A percentile compares a stretch with the other conserved stretches of the same genome.
These are phyloP conservation scores for Papilio dardanus DNA, from an alignment of 1,140 invertebrate species.

Conservation along the genomic window DNA sequence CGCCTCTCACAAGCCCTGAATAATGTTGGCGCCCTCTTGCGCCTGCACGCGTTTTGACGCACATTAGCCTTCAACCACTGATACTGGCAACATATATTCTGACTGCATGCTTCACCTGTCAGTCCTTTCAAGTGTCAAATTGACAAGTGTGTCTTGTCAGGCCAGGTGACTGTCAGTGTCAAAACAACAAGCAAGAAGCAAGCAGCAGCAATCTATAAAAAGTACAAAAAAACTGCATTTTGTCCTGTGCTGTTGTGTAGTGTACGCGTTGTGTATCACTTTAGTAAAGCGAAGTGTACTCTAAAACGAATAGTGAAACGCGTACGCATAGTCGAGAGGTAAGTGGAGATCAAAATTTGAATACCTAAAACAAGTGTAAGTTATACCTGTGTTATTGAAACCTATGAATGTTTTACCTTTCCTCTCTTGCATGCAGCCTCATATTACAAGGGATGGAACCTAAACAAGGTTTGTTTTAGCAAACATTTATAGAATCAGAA, in stretches of 20 bases:
- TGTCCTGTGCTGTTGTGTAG: background rate
- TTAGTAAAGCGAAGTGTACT: background rate
- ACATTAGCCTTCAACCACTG: too few relatives aligned
- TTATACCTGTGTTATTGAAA: slow-evolving; percentile 26
- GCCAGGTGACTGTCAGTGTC: background rate
- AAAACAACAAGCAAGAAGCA: background rate
- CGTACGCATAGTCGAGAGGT: background rate
- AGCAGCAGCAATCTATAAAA: background rate
- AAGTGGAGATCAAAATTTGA: slow-evolving; percentile 5
- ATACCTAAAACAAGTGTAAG: background rate
- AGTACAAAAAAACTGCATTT: background rate
- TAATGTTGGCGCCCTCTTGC: too few relatives aligned
- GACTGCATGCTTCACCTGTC: background rate
- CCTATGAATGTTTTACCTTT: slow-evolving; percentile 59
- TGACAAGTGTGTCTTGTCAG: too few relatives aligned
- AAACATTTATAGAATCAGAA: slow-evolving; percentile 25
- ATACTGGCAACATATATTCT: too few relatives aligned
- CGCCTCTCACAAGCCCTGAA: too few relatives aligned
- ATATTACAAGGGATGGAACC: slow-evolving; percentile 73
- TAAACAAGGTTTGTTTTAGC: slow-evolving; percentile 71
- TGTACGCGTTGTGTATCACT: background rate
- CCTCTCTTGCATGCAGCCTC: slow-evolving; percentile 78
- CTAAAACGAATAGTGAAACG: background rate
- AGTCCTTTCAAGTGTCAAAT: background rate
- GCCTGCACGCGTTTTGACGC: too few relatives aligned